Conservation (phyloP, 2,888 invertebrate species). For the Fissipunctia ypsillon region DNA sequence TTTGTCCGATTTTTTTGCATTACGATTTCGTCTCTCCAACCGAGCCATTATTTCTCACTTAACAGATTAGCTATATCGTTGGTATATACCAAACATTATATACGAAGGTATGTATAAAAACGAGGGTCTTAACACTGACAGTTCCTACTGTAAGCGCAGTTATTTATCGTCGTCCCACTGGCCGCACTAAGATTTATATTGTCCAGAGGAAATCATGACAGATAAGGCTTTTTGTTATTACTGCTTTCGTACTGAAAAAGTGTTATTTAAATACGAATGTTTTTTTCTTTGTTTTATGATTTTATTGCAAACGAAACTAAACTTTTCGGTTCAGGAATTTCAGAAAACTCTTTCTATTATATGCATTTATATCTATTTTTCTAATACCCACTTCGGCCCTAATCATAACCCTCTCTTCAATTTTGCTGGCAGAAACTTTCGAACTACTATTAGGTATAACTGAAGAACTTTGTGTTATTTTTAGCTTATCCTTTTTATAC, state of each 20-base stretch:
- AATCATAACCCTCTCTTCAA: background rate
- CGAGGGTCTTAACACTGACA: slow-evolving; percentile 63
- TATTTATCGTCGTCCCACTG: slow-evolving; percentile 87
- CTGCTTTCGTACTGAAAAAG: slow-evolving; percentile 62
- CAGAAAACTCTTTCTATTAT: no score
- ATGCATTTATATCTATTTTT: background rate
- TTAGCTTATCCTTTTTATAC: background rate
- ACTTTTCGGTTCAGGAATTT: background rate
- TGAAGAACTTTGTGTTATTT: no score
- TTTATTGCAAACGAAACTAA: background rate
- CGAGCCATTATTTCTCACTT: background rate
- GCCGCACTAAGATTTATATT: slow-evolving; percentile 83
- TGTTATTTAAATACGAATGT: slow-evolving; percentile 1
- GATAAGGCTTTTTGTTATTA: slow-evolving; percentile 75
- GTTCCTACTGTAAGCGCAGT: slow-evolving; percentile 75
- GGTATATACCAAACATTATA: slow-evolving; percentile 20
- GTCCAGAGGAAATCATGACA: slow-evolving; percentile 79
- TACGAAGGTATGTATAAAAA: slow-evolving; percentile 61
- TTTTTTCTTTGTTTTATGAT: slow-evolving; percentile 3
- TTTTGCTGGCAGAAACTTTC: background rate
- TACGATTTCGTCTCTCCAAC: background rate
- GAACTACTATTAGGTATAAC: background rate
- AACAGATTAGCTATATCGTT: slow-evolving; percentile 9
- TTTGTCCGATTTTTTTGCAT: background rate
- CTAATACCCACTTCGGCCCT: background rate